These are phyloP conservation scores for Panurus biarmicus DNA, from an alignment of 2,113 vertebrate genomes.

Conservation along the genomic window DNA sequence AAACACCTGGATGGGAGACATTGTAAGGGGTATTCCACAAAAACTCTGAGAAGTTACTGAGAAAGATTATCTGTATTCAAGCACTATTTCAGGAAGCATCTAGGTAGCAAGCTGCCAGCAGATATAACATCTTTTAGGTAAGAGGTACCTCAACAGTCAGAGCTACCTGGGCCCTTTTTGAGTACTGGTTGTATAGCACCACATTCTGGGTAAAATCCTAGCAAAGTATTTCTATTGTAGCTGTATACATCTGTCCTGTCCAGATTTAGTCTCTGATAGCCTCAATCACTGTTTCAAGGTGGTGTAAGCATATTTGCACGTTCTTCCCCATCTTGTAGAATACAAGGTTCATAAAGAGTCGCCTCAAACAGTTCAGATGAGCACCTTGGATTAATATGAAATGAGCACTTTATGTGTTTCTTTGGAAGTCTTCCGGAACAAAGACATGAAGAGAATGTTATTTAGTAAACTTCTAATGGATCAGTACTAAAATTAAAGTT, in stretches of 20 bases:
- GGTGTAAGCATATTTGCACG: background rate
- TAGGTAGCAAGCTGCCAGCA: background rate
- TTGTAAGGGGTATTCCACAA: background rate
- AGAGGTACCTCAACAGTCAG: background rate
- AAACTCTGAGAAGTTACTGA: background rate
- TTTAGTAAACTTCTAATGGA: background rate
- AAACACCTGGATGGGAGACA: background rate
- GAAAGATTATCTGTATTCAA: background rate
- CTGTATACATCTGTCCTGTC: background rate
- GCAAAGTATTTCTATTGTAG: background rate
- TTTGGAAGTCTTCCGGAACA: background rate
- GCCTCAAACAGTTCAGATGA: background rate
- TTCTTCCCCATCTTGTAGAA: background rate
- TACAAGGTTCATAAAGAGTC: background rate
- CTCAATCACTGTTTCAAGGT: background rate
- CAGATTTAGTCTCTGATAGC: background rate
- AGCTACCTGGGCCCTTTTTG: background rate
- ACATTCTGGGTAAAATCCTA: background rate
- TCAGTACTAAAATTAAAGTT: background rate
- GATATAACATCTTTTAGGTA: background rate
- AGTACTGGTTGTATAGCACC: background rate
- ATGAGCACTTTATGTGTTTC: background rate
- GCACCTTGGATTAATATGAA: background rate
- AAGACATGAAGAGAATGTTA: background rate
- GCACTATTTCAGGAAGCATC: background rate